Evolutionary conservation across 37 sponge, comb jelly and placozoan species (phyloP).

Genomic region (Axinella damicornis): DNA sequence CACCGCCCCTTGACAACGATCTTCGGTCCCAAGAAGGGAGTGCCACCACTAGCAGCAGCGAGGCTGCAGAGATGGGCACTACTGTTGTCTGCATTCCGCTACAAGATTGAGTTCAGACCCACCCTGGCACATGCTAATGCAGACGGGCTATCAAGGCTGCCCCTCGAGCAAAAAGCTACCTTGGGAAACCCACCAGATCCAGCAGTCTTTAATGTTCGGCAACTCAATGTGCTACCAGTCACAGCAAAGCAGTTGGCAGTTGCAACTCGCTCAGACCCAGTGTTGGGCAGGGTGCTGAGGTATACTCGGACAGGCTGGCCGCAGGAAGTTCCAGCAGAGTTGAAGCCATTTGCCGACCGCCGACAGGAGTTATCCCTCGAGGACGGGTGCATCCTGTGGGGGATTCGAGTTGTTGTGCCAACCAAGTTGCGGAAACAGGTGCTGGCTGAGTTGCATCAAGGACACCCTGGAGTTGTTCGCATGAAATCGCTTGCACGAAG

Average conservation of each 20-base stretch:
- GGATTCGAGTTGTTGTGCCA: conserved; percentile 52
- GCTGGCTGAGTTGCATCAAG: conserved; percentile 41
- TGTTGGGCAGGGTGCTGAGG: conserved; percentile 49
- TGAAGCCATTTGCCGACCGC: conserved; percentile 8
- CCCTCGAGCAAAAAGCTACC: not conserved
- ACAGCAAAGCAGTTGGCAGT: not conserved
- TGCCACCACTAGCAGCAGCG: conserved; percentile 47
- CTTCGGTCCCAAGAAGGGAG: conserved; percentile 38
- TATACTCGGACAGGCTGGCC: conserved; percentile 57
- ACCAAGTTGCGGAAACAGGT: not conserved
- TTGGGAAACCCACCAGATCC: too few species aligned
- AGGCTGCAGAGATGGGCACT: conserved; percentile 67
- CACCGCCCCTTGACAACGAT: conserved; percentile 49
- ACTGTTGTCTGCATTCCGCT: conserved; percentile 36
- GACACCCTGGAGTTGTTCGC: conserved; percentile 29
- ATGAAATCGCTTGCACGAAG: conserved; percentile 57
- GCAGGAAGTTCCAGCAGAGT: not conserved
- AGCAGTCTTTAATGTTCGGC: conserved; percentile 2
- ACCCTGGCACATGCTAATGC: conserved; percentile 59
- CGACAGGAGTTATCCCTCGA: conserved; percentile 39
- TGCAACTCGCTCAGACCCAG: conserved; percentile 24
- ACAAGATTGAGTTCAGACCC: conserved; percentile 41
- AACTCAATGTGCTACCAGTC: conserved; percentile 13
- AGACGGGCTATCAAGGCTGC: conserved; percentile 57
- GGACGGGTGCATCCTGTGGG: conserved; percentile 54